Percentiles rank a stretch among this genome's conserved stretches.
These are phyloP conservation scores for Zele albiditarsus DNA, from an alignment of 2,888 invertebrate genomes.

Conservation along the genomic window DNA sequence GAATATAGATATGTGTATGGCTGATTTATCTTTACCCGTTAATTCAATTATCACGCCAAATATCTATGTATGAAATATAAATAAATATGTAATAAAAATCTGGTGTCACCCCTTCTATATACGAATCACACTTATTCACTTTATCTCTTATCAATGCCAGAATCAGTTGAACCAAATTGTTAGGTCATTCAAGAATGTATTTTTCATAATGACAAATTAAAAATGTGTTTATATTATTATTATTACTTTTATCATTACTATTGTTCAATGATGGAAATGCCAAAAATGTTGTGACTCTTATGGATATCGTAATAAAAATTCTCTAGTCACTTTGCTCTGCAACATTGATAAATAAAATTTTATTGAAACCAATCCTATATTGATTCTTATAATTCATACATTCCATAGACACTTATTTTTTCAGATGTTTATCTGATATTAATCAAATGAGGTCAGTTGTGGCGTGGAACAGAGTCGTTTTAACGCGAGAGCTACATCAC, in stretches of 20 bases:
- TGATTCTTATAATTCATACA: conserved; percentile 11
- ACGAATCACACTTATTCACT: not conserved
- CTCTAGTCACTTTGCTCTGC: conserved; percentile 7
- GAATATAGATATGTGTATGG: not conserved
- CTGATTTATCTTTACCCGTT: not conserved
- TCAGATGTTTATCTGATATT: not conserved
- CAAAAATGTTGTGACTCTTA: conserved; percentile 31
- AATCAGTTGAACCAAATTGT: too few species aligned
- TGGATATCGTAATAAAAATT: conserved; percentile 3
- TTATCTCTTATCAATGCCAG: not conserved
- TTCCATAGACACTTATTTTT: not conserved
- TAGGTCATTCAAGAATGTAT: not conserved
- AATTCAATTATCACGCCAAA: not conserved
- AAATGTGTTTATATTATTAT: not conserved
- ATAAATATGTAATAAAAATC: not conserved
- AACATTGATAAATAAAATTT: conserved; percentile 25
- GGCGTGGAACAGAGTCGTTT: conserved; percentile 61
- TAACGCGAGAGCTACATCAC: conserved; percentile 61
- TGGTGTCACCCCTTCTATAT: not conserved
- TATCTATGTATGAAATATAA: not conserved
- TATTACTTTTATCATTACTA: not conserved
- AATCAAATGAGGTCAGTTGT: conserved; percentile 35
- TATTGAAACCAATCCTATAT: conserved; percentile 20
- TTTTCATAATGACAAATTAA: not conserved
- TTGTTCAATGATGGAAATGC: conserved; percentile 6